A percentile compares a stretch with the other conserved stretches of the same genome.
Evolutionary conservation across 2,888 invertebrate species (phyloP).

Genomic region (Papilio protenor): DNA sequence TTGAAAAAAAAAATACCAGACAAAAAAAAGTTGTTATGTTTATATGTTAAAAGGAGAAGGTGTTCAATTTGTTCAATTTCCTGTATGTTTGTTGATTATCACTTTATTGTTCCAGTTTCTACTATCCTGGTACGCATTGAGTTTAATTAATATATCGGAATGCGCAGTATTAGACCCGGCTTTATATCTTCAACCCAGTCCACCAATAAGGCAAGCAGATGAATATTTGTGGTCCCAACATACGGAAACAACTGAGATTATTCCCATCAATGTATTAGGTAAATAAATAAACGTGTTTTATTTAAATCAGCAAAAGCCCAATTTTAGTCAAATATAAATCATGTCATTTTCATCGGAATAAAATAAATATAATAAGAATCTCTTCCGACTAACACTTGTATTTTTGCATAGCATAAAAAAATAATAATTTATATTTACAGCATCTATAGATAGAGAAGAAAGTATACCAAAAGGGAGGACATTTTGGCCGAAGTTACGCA

Average conservation of each 20-base stretch:
- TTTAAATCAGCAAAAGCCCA: too few species aligned
- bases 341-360: neutral
- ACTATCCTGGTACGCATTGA: conserved; percentile 42
- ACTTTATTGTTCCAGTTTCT: conserved; percentile 43
- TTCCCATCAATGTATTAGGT: neutral
- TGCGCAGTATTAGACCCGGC: conserved; percentile 70
- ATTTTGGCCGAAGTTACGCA: conserved; percentile 69
- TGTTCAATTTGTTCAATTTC: too few species aligned
- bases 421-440: conserved; percentile 23
- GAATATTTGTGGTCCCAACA: conserved; percentile 58
- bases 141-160: conserved; percentile 50
- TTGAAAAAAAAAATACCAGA: neutral
- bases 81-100: neutral
- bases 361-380: neutral
- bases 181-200: conserved; percentile 70
- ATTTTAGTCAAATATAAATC: neutral
- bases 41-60: neutral
- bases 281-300: neutral
- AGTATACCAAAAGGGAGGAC: conserved; percentile 62
- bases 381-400: neutral
- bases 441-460: conserved; percentile 50
- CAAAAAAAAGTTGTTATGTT: too few species aligned
- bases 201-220: conserved; percentile 60
- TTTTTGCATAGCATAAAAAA: neutral
- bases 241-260: neutral